phyloP scores from a whole-genome alignment of 2,797 vertebrate genomes.

The Tokudaia tokunoshimensis region DNA sequence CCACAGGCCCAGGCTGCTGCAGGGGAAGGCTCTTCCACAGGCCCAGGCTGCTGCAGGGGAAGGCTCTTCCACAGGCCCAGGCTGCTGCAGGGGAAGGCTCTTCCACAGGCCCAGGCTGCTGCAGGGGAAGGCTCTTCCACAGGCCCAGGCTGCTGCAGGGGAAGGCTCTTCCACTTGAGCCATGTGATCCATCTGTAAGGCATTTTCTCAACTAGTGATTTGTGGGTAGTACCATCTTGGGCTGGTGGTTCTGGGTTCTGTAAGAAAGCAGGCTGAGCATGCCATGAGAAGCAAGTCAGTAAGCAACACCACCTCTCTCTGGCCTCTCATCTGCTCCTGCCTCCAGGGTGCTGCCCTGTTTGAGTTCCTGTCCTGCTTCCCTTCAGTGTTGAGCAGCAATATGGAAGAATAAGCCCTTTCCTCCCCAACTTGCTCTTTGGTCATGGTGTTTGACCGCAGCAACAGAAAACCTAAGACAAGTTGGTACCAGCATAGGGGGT shows the following conservation, averaged over 20 bases:
- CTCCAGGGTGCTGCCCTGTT: no score
- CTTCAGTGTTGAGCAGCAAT: no score
- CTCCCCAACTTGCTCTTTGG: no score
- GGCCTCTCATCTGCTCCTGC: no score
- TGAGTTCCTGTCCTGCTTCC: no score
- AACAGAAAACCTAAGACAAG: not conserved
- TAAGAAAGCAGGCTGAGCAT: not conserved
- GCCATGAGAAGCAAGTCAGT: no score
- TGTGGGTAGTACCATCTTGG: not conserved
- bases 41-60: no score
- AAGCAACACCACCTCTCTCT: no score
- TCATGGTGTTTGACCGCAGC: not conserved
- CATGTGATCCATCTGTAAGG: not conserved
- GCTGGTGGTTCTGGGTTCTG: not conserved
- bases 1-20: not conserved
- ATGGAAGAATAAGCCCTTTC: no score
- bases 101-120: not conserved
- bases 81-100: not conserved
- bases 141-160: not conserved
- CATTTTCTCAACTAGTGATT: not conserved
- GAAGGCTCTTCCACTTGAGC: no score
- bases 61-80: not conserved
- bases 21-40: no score
- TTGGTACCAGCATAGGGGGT: not conserved
- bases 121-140: not conserved